A percentile compares a stretch with the other conserved stretches of the same genome.
These are phyloP conservation scores for Pollenia griseotomentosa DNA, from an alignment of 2,888 invertebrate genomes.

Conservation along the genomic window DNA sequence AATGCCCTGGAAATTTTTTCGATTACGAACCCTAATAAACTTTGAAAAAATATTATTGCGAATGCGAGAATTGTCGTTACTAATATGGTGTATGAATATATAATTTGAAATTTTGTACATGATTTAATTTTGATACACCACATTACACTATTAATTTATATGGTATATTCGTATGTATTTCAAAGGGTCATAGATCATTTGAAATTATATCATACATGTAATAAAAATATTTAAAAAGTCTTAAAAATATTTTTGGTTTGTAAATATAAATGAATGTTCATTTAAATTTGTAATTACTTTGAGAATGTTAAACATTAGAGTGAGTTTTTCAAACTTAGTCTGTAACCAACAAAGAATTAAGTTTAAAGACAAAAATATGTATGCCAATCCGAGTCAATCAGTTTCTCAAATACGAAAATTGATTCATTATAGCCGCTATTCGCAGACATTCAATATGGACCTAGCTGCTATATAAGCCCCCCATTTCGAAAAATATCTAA, in stretches of 20 bases:
- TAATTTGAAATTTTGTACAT: conserved; percentile 31
- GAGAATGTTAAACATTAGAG: neutral
- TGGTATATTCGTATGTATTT: neutral
- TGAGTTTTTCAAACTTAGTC: no score
- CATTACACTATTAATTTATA: neutral
- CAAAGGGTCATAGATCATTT: conserved; percentile 45
- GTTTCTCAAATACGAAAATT: no score
- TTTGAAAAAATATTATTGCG: neutral
- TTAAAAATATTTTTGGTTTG: neutral
- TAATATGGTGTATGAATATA: conserved; percentile 28
- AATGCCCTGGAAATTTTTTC: no score
- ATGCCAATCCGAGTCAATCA: no score
- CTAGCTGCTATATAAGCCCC: no score
- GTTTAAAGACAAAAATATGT: no score
- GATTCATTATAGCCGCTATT: no score
- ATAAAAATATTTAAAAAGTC: neutral
- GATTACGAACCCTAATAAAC: no score
- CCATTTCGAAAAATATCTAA: no score
- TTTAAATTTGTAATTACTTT: neutral
- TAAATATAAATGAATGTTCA: neutral
- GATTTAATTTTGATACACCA: conserved; percentile 20
- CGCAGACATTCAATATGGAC: no score
- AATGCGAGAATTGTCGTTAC: conserved; percentile 29
- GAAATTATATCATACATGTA: conserved; percentile 34
- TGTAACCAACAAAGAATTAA: no score